Evolutionary conservation across 1,140 invertebrate genomes (phyloP), one percentile per base, ranked within the genome.

Genomic region (Drosophila yakuba): DNA sequence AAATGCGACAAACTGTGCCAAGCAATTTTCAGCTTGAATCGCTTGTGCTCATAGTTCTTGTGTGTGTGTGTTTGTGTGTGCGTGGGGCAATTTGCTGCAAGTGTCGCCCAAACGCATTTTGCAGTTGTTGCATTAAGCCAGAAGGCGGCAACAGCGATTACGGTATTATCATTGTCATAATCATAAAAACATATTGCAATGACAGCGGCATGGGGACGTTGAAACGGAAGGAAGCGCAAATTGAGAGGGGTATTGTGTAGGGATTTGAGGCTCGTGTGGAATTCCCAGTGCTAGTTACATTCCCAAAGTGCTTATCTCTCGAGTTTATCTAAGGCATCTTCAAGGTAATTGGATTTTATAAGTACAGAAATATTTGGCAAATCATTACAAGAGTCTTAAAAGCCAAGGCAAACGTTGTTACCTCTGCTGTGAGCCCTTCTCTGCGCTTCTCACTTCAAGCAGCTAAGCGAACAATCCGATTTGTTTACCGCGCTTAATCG

Each of bases 21-120:
- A 88, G 83, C 79, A 77, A 86, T 86, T 86, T 86, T 88, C 83
- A 83, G 84, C 83, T 80, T 58, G 83, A 88, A 82, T 82, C 81
- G 82, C 64, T 82, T 82, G 74, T 60, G 77, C 50, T 55, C 36
- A 55, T 71, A 69, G 67, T 69, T 57, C 66, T 61, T 43, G 23
- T 41, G 48, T 32, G 25, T 39, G 51, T 32, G 58, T 47, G 41
- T 20, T 0, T 43, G 23, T 41, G 48, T 32, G 25, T 39, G 51
- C 36, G 58, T 47, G 41, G 56, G 71, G 69, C 75, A 82, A 88
- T 88, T 73, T 88, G 83, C 78, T 63, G 75, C 83, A 88, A 83
- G 75, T 86, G 83, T 82, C 56, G 75, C 75, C 76, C 71, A 80
- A 75, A 88, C 75, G 84, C 83, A 86, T 78, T 82, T 86, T 83